Percentiles rank a stretch among this genome's conserved stretches.
phyloP scores from a whole-genome alignment of 2,888 invertebrate species.

The Himalopsyche japonica region DNA sequence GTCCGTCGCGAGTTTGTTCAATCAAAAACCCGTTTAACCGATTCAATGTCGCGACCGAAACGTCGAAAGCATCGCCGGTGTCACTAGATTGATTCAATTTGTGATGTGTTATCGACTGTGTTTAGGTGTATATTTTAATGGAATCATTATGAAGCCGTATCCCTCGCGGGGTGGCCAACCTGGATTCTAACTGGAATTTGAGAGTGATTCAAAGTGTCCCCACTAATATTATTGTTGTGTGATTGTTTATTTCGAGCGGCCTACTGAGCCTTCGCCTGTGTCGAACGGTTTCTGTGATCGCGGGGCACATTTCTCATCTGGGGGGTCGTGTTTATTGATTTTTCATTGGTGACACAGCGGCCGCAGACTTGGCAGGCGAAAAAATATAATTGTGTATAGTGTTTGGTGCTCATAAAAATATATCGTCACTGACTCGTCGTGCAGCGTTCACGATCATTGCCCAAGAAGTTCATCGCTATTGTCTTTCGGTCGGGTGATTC shows the following conservation, averaged over 20 bases:
- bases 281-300: background rate
- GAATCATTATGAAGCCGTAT: background rate
- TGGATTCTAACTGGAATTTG: background rate
- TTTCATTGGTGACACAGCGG: conserved; percentile 19
- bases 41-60: background rate
- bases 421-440: background rate
- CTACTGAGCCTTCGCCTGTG: background rate
- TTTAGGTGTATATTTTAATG: background rate
- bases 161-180: background rate
- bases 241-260: background rate
- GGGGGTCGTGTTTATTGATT: conserved; percentile 23
- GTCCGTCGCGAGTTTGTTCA: background rate
- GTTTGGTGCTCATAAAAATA: background rate
- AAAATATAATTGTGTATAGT: background rate
- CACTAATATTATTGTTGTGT: background rate
- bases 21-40: background rate
- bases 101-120: background rate
- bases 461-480: background rate
- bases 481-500: background rate
- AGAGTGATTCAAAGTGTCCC: background rate
- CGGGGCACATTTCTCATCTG: conserved; percentile 14
- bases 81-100: background rate
- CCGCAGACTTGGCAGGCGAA: background rate
- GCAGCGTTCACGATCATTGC: background rate
- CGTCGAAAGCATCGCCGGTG: background rate